Base-by-base conservation (phyloP, 1,140 invertebrate genomes). In the Pseudomyrmex dendroicus region DNA sequence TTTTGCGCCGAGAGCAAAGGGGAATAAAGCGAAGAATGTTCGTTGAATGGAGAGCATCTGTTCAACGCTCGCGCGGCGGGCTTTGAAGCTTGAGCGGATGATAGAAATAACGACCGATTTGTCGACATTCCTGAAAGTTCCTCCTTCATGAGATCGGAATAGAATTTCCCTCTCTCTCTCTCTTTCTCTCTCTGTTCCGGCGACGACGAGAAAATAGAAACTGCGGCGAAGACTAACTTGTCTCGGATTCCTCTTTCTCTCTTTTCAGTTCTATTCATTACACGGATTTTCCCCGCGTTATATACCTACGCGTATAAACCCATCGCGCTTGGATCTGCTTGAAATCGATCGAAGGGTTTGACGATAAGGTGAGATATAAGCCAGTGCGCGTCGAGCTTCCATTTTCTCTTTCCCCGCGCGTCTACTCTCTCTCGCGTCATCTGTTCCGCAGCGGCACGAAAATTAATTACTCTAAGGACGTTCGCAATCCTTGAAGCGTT, bases 101-200 rank as follows among this genome's bases (percentile, higher is more conserved):
- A 68, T 52, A 83, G 68, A 73, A 63, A 73, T 72, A 84, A 83
- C 67, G 52, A 74, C 48, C 62, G 82, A 86, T 84, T 84, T 77
- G 73, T 46, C 56, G 83, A 84, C 73, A 72, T 86, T 82, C 56
- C 68, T 57, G 68, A 54, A 86, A 84, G 61, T 74, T 9, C n/a
- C n/a, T 5, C 59, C 5, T 62, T 22, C 25, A 25, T 61, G 9
- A 35, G 44, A 10, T n/a, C n/a, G 73, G 35, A 77, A 77, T 82
- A 63, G 52, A 35, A 80, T 80, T 61, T 20, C 74, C 57, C 5
- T 7, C 35, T 35, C 35, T 35, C 5, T 35, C 35, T 35, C 35
- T 35, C 25, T 35, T 0, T 35, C 25, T 35, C 25, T 35, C 0
- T 7, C 35, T 35, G 35, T 84, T 54, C 57, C 17, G 22, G 17